Base-by-base conservation (phyloP, 1,140 invertebrate species). In the Platyura marginata region DNA sequence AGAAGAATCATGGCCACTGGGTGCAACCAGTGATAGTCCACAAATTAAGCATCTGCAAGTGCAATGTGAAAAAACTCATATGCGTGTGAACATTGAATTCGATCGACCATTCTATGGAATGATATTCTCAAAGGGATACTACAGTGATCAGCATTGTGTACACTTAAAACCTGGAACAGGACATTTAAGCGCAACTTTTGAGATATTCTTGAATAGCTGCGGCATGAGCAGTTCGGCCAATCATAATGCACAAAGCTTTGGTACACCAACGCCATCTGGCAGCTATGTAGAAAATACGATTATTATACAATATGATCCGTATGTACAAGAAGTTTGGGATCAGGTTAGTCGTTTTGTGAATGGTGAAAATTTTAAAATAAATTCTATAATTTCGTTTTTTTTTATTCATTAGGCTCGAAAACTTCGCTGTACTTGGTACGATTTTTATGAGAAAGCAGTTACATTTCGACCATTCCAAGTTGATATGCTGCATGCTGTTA, bases 241-340 rank as follows among this genome's bases (percentile, higher is more conserved):
- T 55, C 81, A 84, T 56, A 83, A 84, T 52, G 79, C 79, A 1
- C 82, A 79, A 2, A 69, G 71, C 9, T 81, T 81, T 49, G 76
- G 77, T n/a, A 77, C 75, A 46, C 81, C 83, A 5, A 86, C 86
- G 11, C 85, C 85, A 0, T 84, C 82, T 35, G 87, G 87, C 19
- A 88, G 84, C 44, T 93, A 88, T 61, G 87, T 93, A 3, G 89
- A 94, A 63, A 93, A 93, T 57, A 93, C 87, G 0, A 89, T 93
- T 49, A 91, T 94, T 52, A 82, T 94, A 35, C 90, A 94, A 57
- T 93, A 91, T 60, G 90, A 94, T 64, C 85, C 88, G 0, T 86
- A 90, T 51, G 87, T 94, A 11, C 89, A 94, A 63, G 88, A 92
- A 65, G 86, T 88, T 18, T 82, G 80, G 83, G 79, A 82, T 69